Evolutionary conservation across 2,888 invertebrate species (phyloP).

Genomic region (Plebejus anna): DNA sequence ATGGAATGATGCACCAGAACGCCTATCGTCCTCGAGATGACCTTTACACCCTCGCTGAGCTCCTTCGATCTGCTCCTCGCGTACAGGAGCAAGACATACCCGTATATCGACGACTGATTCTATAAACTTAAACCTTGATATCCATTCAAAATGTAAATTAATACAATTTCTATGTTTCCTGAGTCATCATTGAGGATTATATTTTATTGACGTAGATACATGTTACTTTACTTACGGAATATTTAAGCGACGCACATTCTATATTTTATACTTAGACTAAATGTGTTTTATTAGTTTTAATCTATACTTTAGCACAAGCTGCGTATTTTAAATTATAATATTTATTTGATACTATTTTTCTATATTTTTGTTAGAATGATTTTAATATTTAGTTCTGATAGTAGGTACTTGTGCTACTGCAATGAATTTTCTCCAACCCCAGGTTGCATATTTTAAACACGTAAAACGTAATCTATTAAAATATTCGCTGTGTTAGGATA

Average conservation of each 20-base stretch:
- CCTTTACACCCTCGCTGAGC: constrained; percentile 80
- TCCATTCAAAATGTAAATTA: constrained; percentile 39
- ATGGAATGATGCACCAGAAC: constrained; percentile 64
- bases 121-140: constrained; percentile 59
- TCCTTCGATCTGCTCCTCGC: constrained; percentile 74
- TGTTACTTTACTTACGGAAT: background rate
- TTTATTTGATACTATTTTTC: constrained; percentile 1
- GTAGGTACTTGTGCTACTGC: background rate
- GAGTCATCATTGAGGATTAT: constrained; percentile 5
- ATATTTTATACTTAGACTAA: background rate
- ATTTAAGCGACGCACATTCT: constrained; percentile 12
- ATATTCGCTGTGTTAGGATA: constrained; percentile 25
- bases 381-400: background rate
- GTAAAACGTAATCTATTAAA: constrained; percentile 14
- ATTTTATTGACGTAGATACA: background rate
- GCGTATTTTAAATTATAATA: background rate
- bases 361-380: background rate
- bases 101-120: constrained; percentile 81
- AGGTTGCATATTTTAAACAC: background rate
- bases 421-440: background rate
- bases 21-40: constrained; percentile 76
- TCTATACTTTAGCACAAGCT: background rate
- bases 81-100: constrained; percentile 80
- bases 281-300: background rate
- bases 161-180: constrained; percentile 24